These are phyloP conservation scores for Geothlypis trichas DNA, from an alignment of 2,113 vertebrate species.

Conservation along the genomic window DNA sequence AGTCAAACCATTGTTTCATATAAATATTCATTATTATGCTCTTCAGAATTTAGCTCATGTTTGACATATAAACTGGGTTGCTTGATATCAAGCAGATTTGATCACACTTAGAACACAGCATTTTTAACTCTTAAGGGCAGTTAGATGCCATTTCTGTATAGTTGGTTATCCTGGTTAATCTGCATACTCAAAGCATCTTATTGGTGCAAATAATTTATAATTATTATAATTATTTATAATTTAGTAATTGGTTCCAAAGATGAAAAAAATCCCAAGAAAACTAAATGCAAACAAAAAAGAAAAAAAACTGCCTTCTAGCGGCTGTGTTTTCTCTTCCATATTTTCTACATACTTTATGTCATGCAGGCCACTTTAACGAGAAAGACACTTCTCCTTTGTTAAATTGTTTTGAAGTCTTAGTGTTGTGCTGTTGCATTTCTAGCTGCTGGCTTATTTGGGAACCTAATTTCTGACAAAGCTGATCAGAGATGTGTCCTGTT, in stretches of 20 bases:
- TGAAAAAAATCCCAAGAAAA: background rate
- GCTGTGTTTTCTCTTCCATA: background rate
- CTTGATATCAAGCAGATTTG: background rate
- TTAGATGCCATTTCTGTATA: background rate
- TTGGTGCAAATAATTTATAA: no score
- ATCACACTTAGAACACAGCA: background rate
- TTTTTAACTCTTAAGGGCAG: background rate
- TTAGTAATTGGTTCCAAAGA: background rate
- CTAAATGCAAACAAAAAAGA: background rate
- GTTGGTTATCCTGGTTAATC: background rate
- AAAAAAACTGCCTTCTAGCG: background rate
- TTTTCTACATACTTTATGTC: fast-evolving
- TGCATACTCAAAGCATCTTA: background rate
- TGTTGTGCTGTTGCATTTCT: background rate
- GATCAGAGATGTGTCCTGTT: background rate
- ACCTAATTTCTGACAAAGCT: background rate
- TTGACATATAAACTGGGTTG: background rate
- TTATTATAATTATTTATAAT: no score
- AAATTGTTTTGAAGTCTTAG: background rate
- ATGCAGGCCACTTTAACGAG: background rate
- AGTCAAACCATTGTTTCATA: background rate
- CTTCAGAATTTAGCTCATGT: background rate
- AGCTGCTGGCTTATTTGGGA: background rate
- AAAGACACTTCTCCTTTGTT: background rate
- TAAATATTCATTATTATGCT: background rate